Evolutionary conservation across 2,888 invertebrate species (phyloP), one percentile per base, ranked within the genome.

Genomic region (Aphodius granarius): DNA sequence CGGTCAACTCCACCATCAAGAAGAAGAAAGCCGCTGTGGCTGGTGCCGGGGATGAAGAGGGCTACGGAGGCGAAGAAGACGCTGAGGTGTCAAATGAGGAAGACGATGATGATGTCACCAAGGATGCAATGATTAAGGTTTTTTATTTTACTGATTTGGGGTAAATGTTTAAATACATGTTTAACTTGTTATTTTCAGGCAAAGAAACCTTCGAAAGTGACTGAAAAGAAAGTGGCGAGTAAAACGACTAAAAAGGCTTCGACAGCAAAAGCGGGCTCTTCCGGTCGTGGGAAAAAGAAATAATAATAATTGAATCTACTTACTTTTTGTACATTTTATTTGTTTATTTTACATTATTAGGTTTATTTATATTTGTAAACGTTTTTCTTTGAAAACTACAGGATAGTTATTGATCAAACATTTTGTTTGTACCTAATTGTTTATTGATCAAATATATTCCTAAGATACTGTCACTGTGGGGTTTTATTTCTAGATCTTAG

Each of bases 71-170:
- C 15, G 87, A 87, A 19, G 87, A 86, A 5, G 88, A 86, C 63
- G 75, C 71, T 23, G 81, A 80, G 5, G 86, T 84, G 15, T 87
- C 84, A 5, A 88, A 86, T 13, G 88, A 89, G 0, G 89, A 89
- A 20, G 89, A 90, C 17, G 89, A 91, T 78, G 92, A 93, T 79
- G 91, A 91, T 82, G 86, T 94, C 66, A 91, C 91, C 76, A 89
- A 90, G 79, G 95, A 96, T 88, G 92, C 91, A 2, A 91, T 96
- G 88, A 94, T 97, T 68, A 95, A 96, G 90, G 94, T 43, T 43
- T 43, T 43, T 43, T 4, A 43, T 43, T 43, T 43, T 43, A 3
- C 43, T 6, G 43, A 43, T n/a, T n/a, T n/a, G n/a, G 74, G 73
- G 72, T 64, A 74, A 62, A 72, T 72, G 17, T 18, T 13, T n/a